Evolutionary conservation across 2,888 invertebrate genomes (phyloP), one percentile per base, ranked within the genome.

Genomic region (Oscheius onirici): DNA sequence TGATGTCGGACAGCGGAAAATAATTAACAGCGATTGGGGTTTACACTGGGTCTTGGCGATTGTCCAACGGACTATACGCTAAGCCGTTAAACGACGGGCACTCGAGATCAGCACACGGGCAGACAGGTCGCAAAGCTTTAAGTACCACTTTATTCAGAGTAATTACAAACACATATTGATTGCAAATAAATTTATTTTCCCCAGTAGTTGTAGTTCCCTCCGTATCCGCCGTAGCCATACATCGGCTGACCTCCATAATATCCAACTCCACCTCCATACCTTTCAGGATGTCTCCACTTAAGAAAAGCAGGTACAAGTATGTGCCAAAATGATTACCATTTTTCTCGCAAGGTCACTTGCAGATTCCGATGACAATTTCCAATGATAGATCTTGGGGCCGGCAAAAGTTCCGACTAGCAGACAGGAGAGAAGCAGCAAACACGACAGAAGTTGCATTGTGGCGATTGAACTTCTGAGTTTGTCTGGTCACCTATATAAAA

Each of bases 21-120:
- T 58, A 58, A 58, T 58, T 58, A 58, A 58, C 58, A 58, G 58
- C 58, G 58, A 58, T 58, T 58, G 58, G 20, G 34, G 41, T 58
- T 58, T 58, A 58, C 58, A 58, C 58, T 26, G 26, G 55, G 55
- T 55, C 55, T 58, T 58, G 58, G 58, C 58, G 41, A 58, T 40
- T 40, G 58, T 58, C 58, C 58, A 58, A 41, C 58, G 43, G 58
- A 41, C 58, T 58, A 58, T 26, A 26, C 55, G 46, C 46, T 46
- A 34, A 41, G 58, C 58, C 58, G 58, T 40, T 58, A 58, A 58
- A 58, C 58, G 41, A 40, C 58, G 58, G 58, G 43, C 58, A 58
- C 58, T 58, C 40, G 15, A 58, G 40, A 58, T n/a, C 40, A 58
- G 43, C 41, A 40, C 58, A 40, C 2, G 40, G n/a, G 34, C 34